Evolutionary conservation across 1,140 invertebrate species (phyloP).

Genomic region (Drosophila baimaii): DNA sequence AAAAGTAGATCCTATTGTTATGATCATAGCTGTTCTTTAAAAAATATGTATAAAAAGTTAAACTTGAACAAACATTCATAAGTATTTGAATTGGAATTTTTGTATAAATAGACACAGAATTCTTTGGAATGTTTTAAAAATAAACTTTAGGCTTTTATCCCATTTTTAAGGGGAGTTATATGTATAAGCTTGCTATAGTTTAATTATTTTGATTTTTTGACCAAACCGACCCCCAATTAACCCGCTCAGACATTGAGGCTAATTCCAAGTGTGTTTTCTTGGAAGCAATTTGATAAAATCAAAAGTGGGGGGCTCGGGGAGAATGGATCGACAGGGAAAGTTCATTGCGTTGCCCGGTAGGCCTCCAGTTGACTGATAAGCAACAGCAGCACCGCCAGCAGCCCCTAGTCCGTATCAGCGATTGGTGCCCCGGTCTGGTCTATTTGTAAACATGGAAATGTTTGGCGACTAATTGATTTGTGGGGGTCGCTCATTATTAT

Average conservation of each 20-base stretch:
- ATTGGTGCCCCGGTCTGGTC: conserved; percentile 5
- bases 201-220: too few species aligned
- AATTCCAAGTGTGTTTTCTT: not conserved
- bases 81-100: not conserved
- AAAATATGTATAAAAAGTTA: not conserved
- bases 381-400: not conserved
- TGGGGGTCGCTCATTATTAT: conserved; percentile 7
- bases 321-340: conserved; percentile 27
- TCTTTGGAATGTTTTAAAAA: conserved; percentile 6
- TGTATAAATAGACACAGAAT: conserved; percentile 5
- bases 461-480: conserved; percentile 28
- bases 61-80: not conserved
- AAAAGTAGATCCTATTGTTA: not conserved
- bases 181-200: too few species aligned
- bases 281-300: not conserved
- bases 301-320: not conserved
- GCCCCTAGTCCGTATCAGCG: conserved; percentile 4
- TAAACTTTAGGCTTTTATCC: not conserved
- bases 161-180: too few species aligned
- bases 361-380: conserved; percentile 34
- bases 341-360: conserved; percentile 10
- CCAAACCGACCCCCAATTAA: too few species aligned
- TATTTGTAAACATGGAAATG: conserved; percentile 30
- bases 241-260: not conserved
- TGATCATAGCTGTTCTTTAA: not conserved